phyloP scores from a whole-genome alignment of 2,797 vertebrate genomes.

The Microcaecilia unicolor region DNA sequence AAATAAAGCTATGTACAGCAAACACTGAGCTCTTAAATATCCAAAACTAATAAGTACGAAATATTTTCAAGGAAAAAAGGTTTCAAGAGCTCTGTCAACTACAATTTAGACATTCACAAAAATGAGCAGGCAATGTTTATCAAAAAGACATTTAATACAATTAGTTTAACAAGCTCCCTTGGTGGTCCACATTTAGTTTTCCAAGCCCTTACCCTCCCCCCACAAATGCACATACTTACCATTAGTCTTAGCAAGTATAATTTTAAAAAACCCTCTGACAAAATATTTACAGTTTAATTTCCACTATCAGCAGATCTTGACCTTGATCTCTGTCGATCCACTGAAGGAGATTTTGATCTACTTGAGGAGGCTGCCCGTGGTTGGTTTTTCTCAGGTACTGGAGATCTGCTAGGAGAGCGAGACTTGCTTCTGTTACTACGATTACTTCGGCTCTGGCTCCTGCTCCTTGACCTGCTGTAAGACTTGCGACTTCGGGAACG shows the following conservation, averaged over 20 bases:
- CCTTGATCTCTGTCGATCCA: constrained; percentile 62
- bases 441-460: constrained; percentile 43
- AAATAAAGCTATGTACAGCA: constrained; percentile 64
- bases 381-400: constrained; percentile 59
- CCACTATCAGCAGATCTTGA: constrained; percentile 79
- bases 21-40: constrained; percentile 50
- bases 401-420: constrained; percentile 63
- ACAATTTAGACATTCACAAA: constrained; percentile 62
- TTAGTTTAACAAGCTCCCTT: constrained; percentile 51
- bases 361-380: constrained; percentile 69
- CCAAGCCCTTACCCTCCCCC: constrained; percentile 21
- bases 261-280: constrained; percentile 26
- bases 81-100: no score
- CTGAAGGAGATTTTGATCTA: constrained; percentile 67
- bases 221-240: constrained; percentile 46
- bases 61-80: no score
- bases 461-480: constrained; percentile 65
- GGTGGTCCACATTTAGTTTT: constrained; percentile 59
- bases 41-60: constrained; percentile 40
- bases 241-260: constrained; percentile 47
- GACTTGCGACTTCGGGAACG: constrained; percentile 64
- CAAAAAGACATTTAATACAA: constrained; percentile 69
- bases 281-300: constrained; percentile 65
- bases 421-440: constrained; percentile 48
- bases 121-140: constrained; percentile 59